A percentile compares a stretch with the other conserved stretches of the same genome.
Evolutionary conservation across 2,888 invertebrate species (phyloP).

Genomic region (Eurytoma adleriae): DNA sequence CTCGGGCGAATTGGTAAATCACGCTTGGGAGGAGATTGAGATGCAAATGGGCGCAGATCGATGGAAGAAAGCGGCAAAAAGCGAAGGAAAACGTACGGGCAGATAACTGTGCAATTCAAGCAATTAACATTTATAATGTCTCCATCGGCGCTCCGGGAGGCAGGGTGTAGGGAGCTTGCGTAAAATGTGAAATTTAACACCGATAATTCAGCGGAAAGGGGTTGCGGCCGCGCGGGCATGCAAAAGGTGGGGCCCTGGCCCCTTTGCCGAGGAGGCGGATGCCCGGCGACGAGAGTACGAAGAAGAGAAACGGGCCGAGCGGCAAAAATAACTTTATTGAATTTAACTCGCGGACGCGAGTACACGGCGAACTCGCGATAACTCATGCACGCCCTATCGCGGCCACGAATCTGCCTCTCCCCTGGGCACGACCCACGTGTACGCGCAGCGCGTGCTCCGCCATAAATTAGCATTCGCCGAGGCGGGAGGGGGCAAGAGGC

Average conservation of each 20-base stretch:
- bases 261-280: constrained; percentile 38
- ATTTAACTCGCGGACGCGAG: constrained; percentile 63
- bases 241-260: constrained; percentile 30
- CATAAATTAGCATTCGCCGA: constrained; percentile 60
- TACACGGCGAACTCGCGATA: constrained; percentile 62
- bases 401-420: constrained; percentile 55
- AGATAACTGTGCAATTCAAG: constrained; percentile 70
- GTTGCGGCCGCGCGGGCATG: constrained; percentile 59
- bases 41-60: constrained; percentile 65
- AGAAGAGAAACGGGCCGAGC: constrained; percentile 33
- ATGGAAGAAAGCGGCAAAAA: constrained; percentile 18
- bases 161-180: constrained; percentile 59
- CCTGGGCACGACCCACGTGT: constrained; percentile 29
- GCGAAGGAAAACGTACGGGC: constrained; percentile 54
- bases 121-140: constrained; percentile 73
- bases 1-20: constrained; percentile 66
- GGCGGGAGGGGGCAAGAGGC: background rate
- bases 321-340: constrained; percentile 68
- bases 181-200: constrained; percentile 68
- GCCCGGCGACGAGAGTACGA: constrained; percentile 28
- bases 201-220: constrained; percentile 67
- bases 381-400: constrained; percentile 64
- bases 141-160: constrained; percentile 64
- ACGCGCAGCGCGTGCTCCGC: constrained; percentile 23
- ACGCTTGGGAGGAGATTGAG: constrained; percentile 67